phyloP scores from a whole-genome alignment of 2,797 vertebrate genomes.

The Helicolenus hilgendorfi region DNA sequence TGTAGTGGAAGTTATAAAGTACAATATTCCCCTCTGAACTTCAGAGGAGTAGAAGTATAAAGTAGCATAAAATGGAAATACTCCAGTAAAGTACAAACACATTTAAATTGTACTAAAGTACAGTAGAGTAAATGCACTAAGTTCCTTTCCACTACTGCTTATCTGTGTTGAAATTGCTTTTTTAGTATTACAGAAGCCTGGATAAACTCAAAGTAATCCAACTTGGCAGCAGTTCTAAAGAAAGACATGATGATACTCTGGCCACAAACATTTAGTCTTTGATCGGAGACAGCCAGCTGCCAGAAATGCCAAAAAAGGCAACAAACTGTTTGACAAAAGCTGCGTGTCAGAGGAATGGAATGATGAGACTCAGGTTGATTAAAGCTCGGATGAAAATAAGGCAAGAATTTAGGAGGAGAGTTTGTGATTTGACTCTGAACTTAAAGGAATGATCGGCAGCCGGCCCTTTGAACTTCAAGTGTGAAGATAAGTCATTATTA shows the following conservation, averaged over 20 bases:
- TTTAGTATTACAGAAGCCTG: conserved; percentile 24
- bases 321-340: conserved; percentile 16
- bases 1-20: not conserved
- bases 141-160: not conserved
- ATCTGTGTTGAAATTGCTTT: conserved; percentile 14
- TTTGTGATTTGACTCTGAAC: conserved; percentile 20
- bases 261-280: conserved; percentile 36
- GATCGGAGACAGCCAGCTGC: conserved; percentile 8
- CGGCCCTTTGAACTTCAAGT: not conserved
- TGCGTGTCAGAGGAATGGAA: conserved; percentile 48
- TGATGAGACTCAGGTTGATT: conserved; percentile 40
- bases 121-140: not conserved
- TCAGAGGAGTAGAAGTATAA: no score
- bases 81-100: not conserved
- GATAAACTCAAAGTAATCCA: conserved; percentile 18
- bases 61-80: not conserved
- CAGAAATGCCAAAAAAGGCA: conserved; percentile 55
- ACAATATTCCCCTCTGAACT: not conserved
- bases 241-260: conserved; percentile 1
- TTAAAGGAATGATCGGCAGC: not conserved
- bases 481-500: not conserved
- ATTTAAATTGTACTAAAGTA: not conserved
- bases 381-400: conserved; percentile 1
- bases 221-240: conserved; percentile 15
- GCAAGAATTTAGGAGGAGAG: not conserved